These are phyloP conservation scores for Echinops telfairi DNA, from an alignment of 2,113 vertebrate species.

Conservation along the genomic window DNA sequence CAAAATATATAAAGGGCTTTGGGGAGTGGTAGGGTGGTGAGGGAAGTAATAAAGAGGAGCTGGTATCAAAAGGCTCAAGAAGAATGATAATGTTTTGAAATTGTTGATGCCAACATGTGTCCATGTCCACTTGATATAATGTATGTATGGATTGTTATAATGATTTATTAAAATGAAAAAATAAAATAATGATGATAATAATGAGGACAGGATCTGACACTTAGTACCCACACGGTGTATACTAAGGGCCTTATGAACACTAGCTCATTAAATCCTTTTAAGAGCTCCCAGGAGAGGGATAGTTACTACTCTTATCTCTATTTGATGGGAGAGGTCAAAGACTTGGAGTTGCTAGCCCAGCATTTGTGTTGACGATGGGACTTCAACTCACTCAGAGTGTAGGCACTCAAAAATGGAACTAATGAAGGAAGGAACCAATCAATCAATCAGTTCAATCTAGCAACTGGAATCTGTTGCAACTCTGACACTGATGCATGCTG, in stretches of 20 bases:
- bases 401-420: background rate
- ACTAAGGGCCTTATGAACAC: background rate
- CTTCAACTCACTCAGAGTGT: background rate
- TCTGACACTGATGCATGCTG: background rate
- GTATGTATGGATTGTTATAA: no score
- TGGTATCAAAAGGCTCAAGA: no score
- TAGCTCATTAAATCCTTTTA: background rate
- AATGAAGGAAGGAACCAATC: background rate
- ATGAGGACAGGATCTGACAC: background rate
- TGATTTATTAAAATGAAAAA: no score
- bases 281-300: background rate
- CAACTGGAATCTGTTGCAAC: no score
- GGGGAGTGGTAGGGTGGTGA: no score
- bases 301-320: background rate
- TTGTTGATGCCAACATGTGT: no score
- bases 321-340: background rate
- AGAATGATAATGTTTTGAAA: no score
- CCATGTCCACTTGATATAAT: no score
- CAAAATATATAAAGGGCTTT: no score
- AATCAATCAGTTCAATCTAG: background rate
- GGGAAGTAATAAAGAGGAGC: no score
- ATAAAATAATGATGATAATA: no score
- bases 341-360: background rate
- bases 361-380: background rate
- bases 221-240: fast-evolving